phyloP scores from a whole-genome alignment of 2,888 invertebrate genomes.

The Torymus auratus region DNA sequence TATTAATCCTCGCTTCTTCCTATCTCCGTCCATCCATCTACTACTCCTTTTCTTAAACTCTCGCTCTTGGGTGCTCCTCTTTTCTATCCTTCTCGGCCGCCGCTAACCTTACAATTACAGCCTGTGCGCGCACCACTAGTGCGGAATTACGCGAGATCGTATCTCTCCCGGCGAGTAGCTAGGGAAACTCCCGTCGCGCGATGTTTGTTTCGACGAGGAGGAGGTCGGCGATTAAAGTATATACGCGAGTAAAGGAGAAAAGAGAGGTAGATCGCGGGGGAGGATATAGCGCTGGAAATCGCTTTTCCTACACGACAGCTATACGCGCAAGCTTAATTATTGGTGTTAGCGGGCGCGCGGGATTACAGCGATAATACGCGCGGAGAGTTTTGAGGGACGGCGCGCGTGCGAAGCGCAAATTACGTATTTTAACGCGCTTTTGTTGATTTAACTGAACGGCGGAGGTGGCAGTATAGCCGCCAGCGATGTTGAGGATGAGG shows the following conservation, averaged over 20 bases:
- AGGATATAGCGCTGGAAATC: slow-evolving; percentile 8
- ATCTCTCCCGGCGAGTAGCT: background rate
- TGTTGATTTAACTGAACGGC: too few species aligned
- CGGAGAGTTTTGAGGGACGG: too few species aligned
- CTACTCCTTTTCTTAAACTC: background rate
- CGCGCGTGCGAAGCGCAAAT: too few species aligned
- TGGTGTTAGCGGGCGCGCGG: slow-evolving; percentile 4
- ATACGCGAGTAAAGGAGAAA: background rate
- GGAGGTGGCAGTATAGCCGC: too few species aligned
- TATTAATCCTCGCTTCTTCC: slow-evolving; percentile 14
- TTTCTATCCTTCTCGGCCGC: background rate
- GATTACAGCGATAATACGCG: slow-evolving; percentile 27
- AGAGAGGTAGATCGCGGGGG: background rate
- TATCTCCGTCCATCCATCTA: background rate
- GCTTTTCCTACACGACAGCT: background rate
- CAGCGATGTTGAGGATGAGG: too few species aligned
- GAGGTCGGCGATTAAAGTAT: slow-evolving; percentile 13
- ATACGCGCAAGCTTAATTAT: background rate
- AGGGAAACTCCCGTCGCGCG: too few species aligned
- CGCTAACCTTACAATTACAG: slow-evolving; percentile 34
- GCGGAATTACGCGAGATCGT: slow-evolving; percentile 20
- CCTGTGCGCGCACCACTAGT: background rate
- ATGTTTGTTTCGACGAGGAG: too few species aligned
- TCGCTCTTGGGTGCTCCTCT: background rate
- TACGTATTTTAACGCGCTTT: too few species aligned